Conservation (phyloP, 2,113 vertebrate genomes). For the Thinocorus orbignyianus region DNA sequence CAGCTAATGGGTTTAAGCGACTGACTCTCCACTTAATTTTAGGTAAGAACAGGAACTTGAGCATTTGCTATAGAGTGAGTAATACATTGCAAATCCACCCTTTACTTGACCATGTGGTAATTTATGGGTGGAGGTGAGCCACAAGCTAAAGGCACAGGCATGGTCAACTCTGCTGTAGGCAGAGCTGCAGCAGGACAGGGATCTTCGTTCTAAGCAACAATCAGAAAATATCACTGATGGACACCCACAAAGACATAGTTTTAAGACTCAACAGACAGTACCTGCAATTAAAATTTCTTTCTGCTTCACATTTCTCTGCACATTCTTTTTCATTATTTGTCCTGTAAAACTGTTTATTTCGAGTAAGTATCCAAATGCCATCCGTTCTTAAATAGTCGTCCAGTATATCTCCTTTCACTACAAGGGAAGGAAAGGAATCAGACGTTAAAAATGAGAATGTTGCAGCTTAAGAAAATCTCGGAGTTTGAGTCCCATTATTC, state of each 20-base stretch:
- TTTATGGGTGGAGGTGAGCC: background rate
- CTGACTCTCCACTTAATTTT: fast-evolving
- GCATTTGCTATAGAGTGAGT: background rate
- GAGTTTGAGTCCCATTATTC: background rate
- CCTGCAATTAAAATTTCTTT: constrained; percentile 76
- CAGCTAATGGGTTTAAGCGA: background rate
- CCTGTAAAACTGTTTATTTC: background rate
- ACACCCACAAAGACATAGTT: background rate
- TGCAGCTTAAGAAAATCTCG: background rate
- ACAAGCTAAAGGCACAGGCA: background rate
- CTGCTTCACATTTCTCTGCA: constrained; percentile 68
- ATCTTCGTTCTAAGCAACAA: background rate
- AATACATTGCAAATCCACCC: background rate
- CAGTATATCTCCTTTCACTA: constrained; percentile 68
- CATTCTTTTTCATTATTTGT: constrained; percentile 54
- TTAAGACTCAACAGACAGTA: background rate
- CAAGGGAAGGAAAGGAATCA: background rate
- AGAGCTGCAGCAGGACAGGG: background rate
- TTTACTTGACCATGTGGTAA: background rate
- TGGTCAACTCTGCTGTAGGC: background rate
- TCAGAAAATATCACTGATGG: background rate
- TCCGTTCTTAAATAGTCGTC: constrained; percentile 71
- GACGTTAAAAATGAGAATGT: background rate
- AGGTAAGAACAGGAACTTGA: background rate
- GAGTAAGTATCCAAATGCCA: constrained; percentile 65